Conservation (phyloP, 1,140 invertebrate species). For the Anastatus disparis region DNA sequence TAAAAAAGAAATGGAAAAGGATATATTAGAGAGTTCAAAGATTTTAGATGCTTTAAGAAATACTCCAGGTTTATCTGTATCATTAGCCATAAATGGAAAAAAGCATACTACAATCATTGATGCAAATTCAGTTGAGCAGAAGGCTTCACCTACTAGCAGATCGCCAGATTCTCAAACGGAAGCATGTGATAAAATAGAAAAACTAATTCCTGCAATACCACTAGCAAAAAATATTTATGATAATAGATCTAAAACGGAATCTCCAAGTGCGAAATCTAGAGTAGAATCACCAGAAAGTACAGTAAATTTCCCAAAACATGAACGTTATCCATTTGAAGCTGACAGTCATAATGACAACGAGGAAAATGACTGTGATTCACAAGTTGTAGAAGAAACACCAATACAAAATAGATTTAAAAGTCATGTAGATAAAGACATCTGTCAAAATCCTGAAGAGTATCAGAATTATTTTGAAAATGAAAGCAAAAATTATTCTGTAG, state of each 20-base stretch:
- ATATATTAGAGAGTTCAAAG: constrained; percentile 52
- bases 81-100: constrained; percentile 50
- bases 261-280: constrained; percentile 45
- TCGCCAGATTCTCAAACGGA: constrained; percentile 60
- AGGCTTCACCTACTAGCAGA: constrained; percentile 51
- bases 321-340: constrained; percentile 39
- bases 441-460: background rate
- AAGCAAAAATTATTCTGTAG: constrained; percentile 15
- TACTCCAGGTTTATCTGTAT: constrained; percentile 59
- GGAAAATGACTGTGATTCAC: constrained; percentile 52
- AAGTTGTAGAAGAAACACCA: constrained; percentile 49
- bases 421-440: background rate
- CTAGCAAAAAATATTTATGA: constrained; percentile 54
- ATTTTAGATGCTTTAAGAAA: constrained; percentile 58
- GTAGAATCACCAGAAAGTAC: constrained; percentile 59
- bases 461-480: constrained; percentile 34
- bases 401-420: constrained; percentile 40
- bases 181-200: constrained; percentile 38
- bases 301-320: constrained; percentile 46
- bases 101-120: constrained; percentile 33
- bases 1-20: background rate
- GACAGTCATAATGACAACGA: constrained; percentile 40
- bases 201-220: constrained; percentile 45
- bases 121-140: constrained; percentile 28
- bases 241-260: constrained; percentile 41